Base-by-base conservation (phyloP, 2,113 vertebrate genomes). In the Dunckerocampus dactyliophorus region DNA sequence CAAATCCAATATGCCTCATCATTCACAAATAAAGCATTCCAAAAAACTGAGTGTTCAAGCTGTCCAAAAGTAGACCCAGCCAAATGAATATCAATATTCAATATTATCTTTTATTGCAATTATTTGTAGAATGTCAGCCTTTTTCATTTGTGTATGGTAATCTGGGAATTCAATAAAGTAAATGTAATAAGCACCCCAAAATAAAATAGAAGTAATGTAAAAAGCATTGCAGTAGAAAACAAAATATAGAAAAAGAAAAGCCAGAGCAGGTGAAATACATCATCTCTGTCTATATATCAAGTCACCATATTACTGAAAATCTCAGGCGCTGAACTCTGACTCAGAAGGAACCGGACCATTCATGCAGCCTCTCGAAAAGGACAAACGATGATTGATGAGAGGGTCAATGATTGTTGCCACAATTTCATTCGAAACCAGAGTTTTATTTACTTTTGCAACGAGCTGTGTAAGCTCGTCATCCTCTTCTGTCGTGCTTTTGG, bases 371-470 rank as follows among this genome's bases (percentile, higher is more conserved):
- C 7, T 13, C 4, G 4, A 56, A 42, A 42, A 42, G 54, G 37
- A 21, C 54, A 56, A 56, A 56, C 11, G 54, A 56, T 56, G 54
- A 56, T 56, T 56, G 54, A 56, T 56, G 54, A 56, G 37, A 56
- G 54, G 42, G 13, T 37, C 34, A 56, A 56, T 42, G 37, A 56
- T 13, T 56, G 54, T 42, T 42, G 54, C 19, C 54, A 56, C 54
- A 56, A 56, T 56, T 42, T 56, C 34, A 56, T 56, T 37, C 39
- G n/a, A 56, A 15, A 56, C 54, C 54, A 56, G 54, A 56, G 54
- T 37, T 56, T 34, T 56, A 20, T 56, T 56, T 56, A 21, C 19
- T 56, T 11, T 43, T 21, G 19, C 19, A 42, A 56, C 19, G 10
- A 21, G 37, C 37, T 4, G 19, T 21, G 54, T 8, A 56, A 42